Evolutionary conservation across 2,113 vertebrate genomes (phyloP), one percentile per base, ranked within the genome.

Genomic region (Poicephalus meyeri): DNA sequence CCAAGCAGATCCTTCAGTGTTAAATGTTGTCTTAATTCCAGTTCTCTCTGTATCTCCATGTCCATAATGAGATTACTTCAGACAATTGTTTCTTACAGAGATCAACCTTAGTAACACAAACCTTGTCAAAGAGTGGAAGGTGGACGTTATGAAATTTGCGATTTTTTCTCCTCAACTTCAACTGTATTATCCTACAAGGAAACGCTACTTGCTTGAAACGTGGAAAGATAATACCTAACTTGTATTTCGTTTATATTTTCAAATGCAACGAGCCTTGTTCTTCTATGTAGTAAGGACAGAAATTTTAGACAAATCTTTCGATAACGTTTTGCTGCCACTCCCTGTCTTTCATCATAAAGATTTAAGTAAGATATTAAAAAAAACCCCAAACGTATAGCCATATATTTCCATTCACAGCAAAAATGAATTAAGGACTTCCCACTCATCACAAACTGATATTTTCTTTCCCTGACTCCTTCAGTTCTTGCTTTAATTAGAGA

Each of bases 61-160:
- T 81, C 60, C 6, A n/a, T 81, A 95, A 92, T 87, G 19, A 91
- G 86, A 84, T 91, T 91, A 93, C 60, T 69, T 78, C 53, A 86
- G 8, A 78, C 8, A 86, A 60, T 83, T 83, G 25, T 14, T 56
- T 12, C n/a, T 80, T 91, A 37, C 42, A 55, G 25, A 73, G 11
- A 89, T 92, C 41, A 73, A 23, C 91, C 64, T 83, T 71, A 15
- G 78, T 71, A 84, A 86, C 10, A 77, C 9, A 28, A 49, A 58
- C 35, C 21, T 86, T 84, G 28, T 58, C 31, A 50, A 91, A 72
- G 52, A 86, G 9, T 0, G 0, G 42, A 64, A 88, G 26, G 18
- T 70, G 10, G 12, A 64, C 16, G 61, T 76, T 5, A 29, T 44
- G 39, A 88, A 90, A 96, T 78, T 11, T 5, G 3, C 28, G 2